Base-by-base conservation (phyloP, 2,888 invertebrate genomes). In the Pyralis farinalis region DNA sequence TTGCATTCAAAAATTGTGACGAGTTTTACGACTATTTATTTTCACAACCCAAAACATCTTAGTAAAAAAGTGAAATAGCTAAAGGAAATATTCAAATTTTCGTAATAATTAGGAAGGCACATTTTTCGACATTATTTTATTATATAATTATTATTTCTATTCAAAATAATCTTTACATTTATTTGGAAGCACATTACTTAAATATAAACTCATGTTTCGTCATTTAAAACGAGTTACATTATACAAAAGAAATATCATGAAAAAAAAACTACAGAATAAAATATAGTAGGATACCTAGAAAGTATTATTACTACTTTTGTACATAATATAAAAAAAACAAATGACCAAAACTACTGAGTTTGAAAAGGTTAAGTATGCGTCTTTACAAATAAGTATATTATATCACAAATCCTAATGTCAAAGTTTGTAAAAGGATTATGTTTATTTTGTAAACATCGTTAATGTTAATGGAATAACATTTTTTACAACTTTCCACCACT, bases 401-500 rank as follows among this genome's bases (percentile, higher is more conserved):
- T 40, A 35, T 33, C 29, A 42, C 37, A 42, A 33, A 37, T 37
- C 37, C 28, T 39, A 36, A 43, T 32, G 11, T 32, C 32, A 20
- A 34, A 29, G 37, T 35, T 36, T 28, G 22, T 28, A 38, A 30
- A 42, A 12, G 11, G 12, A 43, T 21, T 43, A 35, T 40, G 35
- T 35, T 32, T 38, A 25, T 32, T 12, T 30, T 32, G 37, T 32
- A 32, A 38, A 27, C 32, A 32, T 16, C 21, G 27, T 34, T 34
- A 29, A n/a, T 9, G 16, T 34, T 30, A 10, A 10, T 41, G 39
- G 12, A 25, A 16, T 16, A 12, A 38, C 32, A 32, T 32, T 49
- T 55, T n/a, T 59, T 55, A 69, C 51, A 81, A 52, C 59, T 78
- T 81, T 10, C 90, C 90, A 9, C 90, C 90, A 44, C 90, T 90